Conservation (phyloP, 2,888 invertebrate genomes). For the Lasioglossum pauxillum region DNA sequence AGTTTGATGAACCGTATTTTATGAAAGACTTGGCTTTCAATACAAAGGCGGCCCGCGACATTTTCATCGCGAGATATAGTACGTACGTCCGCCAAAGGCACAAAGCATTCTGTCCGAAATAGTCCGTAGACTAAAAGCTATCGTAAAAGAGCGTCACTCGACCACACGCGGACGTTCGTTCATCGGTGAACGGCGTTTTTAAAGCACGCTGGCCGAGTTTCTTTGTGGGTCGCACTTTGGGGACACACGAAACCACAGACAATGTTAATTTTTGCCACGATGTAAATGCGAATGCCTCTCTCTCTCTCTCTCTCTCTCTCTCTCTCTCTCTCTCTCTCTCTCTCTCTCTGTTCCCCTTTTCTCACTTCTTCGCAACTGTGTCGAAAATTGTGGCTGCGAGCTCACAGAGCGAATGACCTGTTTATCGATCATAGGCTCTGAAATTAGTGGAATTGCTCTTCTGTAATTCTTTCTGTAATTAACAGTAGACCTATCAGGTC, state of each 20-base stretch:
- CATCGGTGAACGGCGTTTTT: constrained; percentile 45
- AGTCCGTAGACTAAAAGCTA: constrained; percentile 67
- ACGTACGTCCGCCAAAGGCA: constrained; percentile 32
- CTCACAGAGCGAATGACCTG: background rate
- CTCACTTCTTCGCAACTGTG: background rate
- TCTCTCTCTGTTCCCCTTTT: background rate
- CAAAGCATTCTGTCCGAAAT: constrained; percentile 56
- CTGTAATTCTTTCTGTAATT: too few species aligned
- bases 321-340: too few species aligned
- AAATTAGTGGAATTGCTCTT: too few species aligned
- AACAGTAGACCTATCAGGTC: too few species aligned
- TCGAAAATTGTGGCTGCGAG: background rate
- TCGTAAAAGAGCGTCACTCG: constrained; percentile 55
- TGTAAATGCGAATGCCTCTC: constrained; percentile 14
- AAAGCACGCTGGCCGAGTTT: constrained; percentile 76
- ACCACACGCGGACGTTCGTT: constrained; percentile 13
- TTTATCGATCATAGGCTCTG: too few species aligned
- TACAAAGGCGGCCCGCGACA: background rate
- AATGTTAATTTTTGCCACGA: constrained; percentile 54
- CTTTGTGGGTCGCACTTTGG: constrained; percentile 72
- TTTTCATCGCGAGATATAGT: constrained; percentile 22
- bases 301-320: too few species aligned
- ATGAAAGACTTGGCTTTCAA: constrained; percentile 45
- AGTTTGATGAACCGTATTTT: constrained; percentile 48
- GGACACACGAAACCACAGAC: constrained; percentile 56